Base-by-base conservation (phyloP, 1,140 invertebrate species). In the Dinothrombium tinctorium region DNA sequence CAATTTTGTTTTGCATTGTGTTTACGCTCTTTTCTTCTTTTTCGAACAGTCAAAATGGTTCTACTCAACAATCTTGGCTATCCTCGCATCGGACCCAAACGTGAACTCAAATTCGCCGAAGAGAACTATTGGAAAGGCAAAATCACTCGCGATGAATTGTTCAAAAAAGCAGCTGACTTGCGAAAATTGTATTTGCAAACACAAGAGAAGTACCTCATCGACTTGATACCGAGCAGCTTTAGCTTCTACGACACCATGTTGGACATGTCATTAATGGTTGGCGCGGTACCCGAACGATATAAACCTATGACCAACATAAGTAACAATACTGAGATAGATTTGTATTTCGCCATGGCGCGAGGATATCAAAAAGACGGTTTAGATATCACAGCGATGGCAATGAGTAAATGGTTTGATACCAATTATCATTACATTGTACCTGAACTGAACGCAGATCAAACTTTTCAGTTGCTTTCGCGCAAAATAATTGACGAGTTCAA, bases 371-470 rank as follows among this genome's bases (percentile, higher is more conserved):
- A 15, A 36, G 33, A 22, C 12, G 17, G 11, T 36, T 22, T 22
- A 21, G 33, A 36, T 9, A 19, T 9, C 23, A n/a, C 23, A 1
- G 33, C 33, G 20, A 22, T 19, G 20, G 33, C 20, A 21, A 36
- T 36, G 33, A 36, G 19, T 11, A 36, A 36, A 36, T 36, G 33
- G 33, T 36, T 36, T 22, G 23, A 36, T 22, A 36, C 33, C 3
- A 36, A 36, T 21, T 36, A 36, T 36, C 33, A 36, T 8, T 36
- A 36, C 19, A 36, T 36, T 21, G 33, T 36, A 9, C 33, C 33
- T 2, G 33, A 36, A 21, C 23, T 22, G 20, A 22, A 36, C 9
- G 5, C 7, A 21, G 33, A 17, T 36, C 19, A 22, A 5, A 8
- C 12, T 9, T 22, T 36, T 12, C 20, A 2, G 19, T 21, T 36